These are phyloP conservation scores for Athripsodes cinereus DNA, from an alignment of 2,888 invertebrate genomes.

Conservation along the genomic window DNA sequence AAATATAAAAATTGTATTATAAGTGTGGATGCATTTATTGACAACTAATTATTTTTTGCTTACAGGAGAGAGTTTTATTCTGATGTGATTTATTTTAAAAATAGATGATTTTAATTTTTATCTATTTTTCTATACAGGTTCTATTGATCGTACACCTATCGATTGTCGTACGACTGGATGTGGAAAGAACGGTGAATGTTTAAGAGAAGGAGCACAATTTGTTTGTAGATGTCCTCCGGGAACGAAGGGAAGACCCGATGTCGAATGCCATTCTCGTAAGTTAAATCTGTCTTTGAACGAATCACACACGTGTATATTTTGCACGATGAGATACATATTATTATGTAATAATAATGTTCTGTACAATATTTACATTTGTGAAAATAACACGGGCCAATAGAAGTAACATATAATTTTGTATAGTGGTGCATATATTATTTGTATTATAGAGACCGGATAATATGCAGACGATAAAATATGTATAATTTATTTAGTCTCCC, in stretches of 20 bases:
- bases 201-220: constrained; percentile 77
- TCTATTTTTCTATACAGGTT: constrained; percentile 40
- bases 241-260: constrained; percentile 64
- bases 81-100: not conserved
- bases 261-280: constrained; percentile 53
- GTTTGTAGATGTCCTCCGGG: constrained; percentile 75
- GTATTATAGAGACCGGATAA: too few species aligned
- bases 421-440: constrained; percentile 27
- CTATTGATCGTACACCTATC: constrained; percentile 52
- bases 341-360: constrained; percentile 21
- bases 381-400: constrained; percentile 28
- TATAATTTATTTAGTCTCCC: too few species aligned
- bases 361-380: constrained; percentile 27
- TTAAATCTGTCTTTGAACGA: constrained; percentile 17
- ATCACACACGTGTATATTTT: constrained; percentile 41
- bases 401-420: constrained; percentile 27
- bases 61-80: too few species aligned
- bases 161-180: constrained; percentile 84
- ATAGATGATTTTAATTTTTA: not conserved
- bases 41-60: too few species aligned
- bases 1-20: too few species aligned
- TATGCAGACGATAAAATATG: too few species aligned
- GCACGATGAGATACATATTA: constrained; percentile 36
- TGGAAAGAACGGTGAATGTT: constrained; percentile 79
- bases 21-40: too few species aligned